Evolutionary conservation across 1,140 invertebrate genomes (phyloP), one percentile per base, ranked within the genome.

Genomic region (Brachionus manjavacas): DNA sequence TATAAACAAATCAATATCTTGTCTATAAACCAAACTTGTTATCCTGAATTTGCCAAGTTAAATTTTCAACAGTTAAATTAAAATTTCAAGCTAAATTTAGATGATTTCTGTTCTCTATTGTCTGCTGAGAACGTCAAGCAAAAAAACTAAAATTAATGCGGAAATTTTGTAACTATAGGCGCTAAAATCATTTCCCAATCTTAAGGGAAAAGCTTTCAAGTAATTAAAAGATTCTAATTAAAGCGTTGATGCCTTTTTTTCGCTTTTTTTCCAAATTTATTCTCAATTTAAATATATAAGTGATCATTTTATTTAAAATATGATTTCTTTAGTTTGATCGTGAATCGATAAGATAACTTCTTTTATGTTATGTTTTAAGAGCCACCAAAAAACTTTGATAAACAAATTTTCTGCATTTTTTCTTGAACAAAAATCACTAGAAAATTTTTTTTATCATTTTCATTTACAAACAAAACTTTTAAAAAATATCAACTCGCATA

Each of bases 1-100:
- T 60, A 68, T 68, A 68, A 68, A 68, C 66, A 68, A 68, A 68
- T 68, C 66, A 60, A 60, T 68, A n/a, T 68, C 25, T 68, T 68
- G 66, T 68, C 66, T 68, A 31, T 31, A 25, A 68, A 68, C 20
- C 25, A 68, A 60, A 60, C 16, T 60, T 60, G n/a, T 23, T 60
- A 6, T 60, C 52, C 2, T 60, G 52, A 20, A 20, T 23, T 20
- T 9, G 52, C n/a, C 52, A 60, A 60, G 52, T 60, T 60, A 20
- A 20, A 60, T 60, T 60, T 60, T 60, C 52, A 60, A 25, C 52
- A 60, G 52, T 60, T 60, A 20, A 20, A 60, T 9, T 16, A 20
- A 60, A 20, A 20, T 55, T 55, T 16, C 1, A 16, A 16, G 52
- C 16, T 60, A 60, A 60, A 60, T 20, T 60, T 60, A 23, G 52